Evolutionary conservation across 2,113 vertebrate species (phyloP).

Genomic region (Mugil cephalus): DNA sequence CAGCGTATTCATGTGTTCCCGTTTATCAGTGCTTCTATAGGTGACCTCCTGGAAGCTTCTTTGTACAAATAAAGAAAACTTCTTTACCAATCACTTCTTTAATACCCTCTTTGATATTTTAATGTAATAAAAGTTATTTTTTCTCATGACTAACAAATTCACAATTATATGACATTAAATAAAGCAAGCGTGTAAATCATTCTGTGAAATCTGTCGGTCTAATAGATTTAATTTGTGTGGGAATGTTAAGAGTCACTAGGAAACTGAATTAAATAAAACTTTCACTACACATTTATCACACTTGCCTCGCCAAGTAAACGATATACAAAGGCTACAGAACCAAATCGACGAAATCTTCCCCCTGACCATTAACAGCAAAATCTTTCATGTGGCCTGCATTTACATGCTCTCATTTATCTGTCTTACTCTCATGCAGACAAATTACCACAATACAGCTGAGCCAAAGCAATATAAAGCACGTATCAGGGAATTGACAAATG

Average conservation of each 20-base stretch:
- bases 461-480: slow-evolving; percentile 16
- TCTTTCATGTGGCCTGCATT: slow-evolving; percentile 23
- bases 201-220: slow-evolving; percentile 39
- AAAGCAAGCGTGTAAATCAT: slow-evolving; percentile 31
- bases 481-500: slow-evolving; percentile 1
- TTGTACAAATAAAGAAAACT: too few relatives aligned
- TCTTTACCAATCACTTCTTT: too few relatives aligned
- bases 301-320: background rate
- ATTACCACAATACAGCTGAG: slow-evolving; percentile 16
- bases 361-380: background rate
- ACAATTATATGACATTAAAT: slow-evolving; percentile 21
- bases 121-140: too few relatives aligned
- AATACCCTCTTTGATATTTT: too few relatives aligned
- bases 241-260: slow-evolving; percentile 8
- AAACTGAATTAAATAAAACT: slow-evolving; percentile 23
- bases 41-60: too few relatives aligned
- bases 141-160: background rate
- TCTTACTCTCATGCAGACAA: slow-evolving; percentile 7
- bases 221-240: slow-evolving; percentile 32
- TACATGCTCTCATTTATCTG: slow-evolving; percentile 5
- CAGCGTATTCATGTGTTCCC: background rate
- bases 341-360: slow-evolving; percentile 14
- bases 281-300: slow-evolving; percentile 9
- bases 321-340: slow-evolving; percentile 12
- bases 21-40: too few relatives aligned